Conservation (phyloP, 2,113 vertebrate genomes). For the Parus major region DNA sequence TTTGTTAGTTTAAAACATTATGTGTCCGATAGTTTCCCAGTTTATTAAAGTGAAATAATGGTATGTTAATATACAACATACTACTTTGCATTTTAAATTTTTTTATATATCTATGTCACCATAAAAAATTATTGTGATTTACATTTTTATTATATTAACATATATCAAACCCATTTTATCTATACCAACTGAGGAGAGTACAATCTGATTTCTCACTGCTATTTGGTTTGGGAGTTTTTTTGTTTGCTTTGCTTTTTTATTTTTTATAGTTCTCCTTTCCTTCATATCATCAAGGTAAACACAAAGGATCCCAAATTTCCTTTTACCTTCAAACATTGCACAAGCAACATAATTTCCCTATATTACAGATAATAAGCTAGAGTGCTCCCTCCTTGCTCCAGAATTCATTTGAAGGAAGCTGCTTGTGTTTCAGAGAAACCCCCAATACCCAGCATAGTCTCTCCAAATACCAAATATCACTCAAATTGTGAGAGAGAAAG, state of each 20-base stretch:
- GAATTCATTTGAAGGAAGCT: background rate
- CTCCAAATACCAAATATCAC: background rate
- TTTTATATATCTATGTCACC: background rate
- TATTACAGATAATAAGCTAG: background rate
- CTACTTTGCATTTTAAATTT: background rate
- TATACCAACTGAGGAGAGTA: background rate
- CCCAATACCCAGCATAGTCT: background rate
- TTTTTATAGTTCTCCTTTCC: background rate
- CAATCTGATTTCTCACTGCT: background rate
- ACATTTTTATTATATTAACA: background rate
- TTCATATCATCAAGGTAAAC: background rate
- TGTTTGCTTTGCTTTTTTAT: background rate
- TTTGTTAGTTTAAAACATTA: background rate
- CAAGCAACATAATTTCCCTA: background rate
- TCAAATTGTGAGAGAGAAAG: background rate
- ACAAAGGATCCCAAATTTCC: background rate
- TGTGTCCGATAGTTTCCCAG: background rate
- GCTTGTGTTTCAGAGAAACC: background rate
- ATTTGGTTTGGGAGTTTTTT: rapidly evolving
- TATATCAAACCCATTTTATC: background rate
- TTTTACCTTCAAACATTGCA: background rate
- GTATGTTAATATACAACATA: background rate
- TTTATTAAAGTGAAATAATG: background rate
- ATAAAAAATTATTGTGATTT: background rate
- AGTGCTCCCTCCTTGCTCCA: background rate